These are phyloP conservation scores for Ennomos erosarius DNA, from an alignment of 2,888 invertebrate species.

Conservation along the genomic window DNA sequence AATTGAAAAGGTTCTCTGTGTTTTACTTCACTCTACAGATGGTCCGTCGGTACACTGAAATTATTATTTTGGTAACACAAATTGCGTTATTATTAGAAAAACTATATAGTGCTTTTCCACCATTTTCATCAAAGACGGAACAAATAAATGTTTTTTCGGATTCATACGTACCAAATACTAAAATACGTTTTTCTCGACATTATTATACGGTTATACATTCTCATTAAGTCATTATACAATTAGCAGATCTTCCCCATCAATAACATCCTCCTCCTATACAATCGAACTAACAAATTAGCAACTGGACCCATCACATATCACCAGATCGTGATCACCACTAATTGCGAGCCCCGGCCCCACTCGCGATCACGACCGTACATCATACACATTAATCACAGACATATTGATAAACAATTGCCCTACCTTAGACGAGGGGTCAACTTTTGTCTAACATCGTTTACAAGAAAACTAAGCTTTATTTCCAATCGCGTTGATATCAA, in stretches of 20 bases:
- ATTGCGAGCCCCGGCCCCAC: conserved; percentile 67
- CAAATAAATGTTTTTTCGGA: too few relatives aligned
- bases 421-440: conserved; percentile 83
- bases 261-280: conserved; percentile 20
- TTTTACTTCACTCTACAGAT: too few relatives aligned
- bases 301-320: conserved; percentile 75
- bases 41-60: too few relatives aligned
- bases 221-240: background rate
- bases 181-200: too few relatives aligned
- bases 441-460: conserved; percentile 48
- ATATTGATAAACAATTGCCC: conserved; percentile 84
- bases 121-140: too few relatives aligned
- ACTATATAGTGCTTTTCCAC: too few relatives aligned
- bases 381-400: conserved; percentile 77
- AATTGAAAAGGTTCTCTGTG: too few relatives aligned
- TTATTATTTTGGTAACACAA: too few relatives aligned
- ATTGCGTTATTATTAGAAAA: too few relatives aligned
- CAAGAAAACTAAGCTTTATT: conserved; percentile 37
- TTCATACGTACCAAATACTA: too few relatives aligned
- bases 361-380: conserved; percentile 70
- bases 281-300: conserved; percentile 68
- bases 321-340: conserved; percentile 76
- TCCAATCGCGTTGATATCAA: conserved; percentile 7
- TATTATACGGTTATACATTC: background rate
- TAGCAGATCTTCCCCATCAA: conserved; percentile 19